These are phyloP conservation scores for Sorex maritimensis DNA, from an alignment of 2,797 vertebrate genomes.

Conservation along the genomic window DNA sequence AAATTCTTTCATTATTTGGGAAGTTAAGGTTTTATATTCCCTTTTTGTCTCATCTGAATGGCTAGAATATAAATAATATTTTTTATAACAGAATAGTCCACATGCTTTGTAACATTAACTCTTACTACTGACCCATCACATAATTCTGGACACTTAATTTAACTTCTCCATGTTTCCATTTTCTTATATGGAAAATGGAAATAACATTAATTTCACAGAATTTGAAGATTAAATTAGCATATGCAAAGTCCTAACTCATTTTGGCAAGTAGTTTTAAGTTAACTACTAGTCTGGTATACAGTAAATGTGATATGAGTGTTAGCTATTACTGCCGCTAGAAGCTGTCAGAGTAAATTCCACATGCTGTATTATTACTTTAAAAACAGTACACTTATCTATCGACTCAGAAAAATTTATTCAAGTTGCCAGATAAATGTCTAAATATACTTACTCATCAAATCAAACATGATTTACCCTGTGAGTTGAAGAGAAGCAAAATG, in stretches of 20 bases:
- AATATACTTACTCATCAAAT: conserved; percentile 72
- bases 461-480: conserved; percentile 71
- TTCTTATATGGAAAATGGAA: conserved; percentile 59
- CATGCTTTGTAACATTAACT: background rate
- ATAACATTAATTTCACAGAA: background rate
- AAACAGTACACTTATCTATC: conserved; percentile 73
- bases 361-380: conserved; percentile 74
- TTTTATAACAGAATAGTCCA: background rate
- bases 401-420: conserved; percentile 70
- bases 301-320: conserved; percentile 67
- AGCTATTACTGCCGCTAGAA: conserved; percentile 49
- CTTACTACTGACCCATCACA: background rate
- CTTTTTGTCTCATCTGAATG: background rate
- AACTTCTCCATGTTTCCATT: conserved; percentile 49
- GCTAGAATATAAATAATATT: background rate
- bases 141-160: background rate
- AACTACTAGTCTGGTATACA: conserved; percentile 56
- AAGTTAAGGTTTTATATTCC: background rate
- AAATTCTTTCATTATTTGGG: background rate
- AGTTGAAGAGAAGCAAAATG: conserved; percentile 60
- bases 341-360: conserved; percentile 39
- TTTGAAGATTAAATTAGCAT: conserved; percentile 57
- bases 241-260: conserved; percentile 57
- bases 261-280: conserved; percentile 70
- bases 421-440: conserved; percentile 69